Base-by-base conservation (phyloP, 2,797 vertebrate species). In the Chloroceryle inda region DNA sequence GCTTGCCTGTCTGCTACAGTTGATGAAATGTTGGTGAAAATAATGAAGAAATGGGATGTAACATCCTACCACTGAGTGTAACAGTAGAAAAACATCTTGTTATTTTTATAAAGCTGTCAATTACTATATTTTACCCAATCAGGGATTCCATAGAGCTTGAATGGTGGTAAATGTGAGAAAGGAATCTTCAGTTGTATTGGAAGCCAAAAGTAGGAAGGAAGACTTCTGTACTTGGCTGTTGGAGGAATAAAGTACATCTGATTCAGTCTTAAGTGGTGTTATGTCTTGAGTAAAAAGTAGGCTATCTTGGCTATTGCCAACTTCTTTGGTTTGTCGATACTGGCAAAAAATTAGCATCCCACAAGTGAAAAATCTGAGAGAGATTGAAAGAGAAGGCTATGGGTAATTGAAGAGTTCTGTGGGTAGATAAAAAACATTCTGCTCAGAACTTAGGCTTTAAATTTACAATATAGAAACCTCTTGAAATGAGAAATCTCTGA, bases 51-150 rank as follows among this genome's bases (percentile, higher is more conserved):
- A 47, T 31, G 15, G 29, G 33, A 71, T 75, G 14, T 56, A 64
- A 37, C 37, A 61, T 78, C 35, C 16, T 88, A 23, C 9, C 15
- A 17, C 20, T 67, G 20, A 3, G 2, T 56, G 11, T 56, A 61
- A 74, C 76, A 42, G 13, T 4, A 5, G 0, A 0, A 1, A 6
- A 20, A 21, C 16, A 24, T 38, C 15, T 29, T 86, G 37, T 24
- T 0, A 7, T 37, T 66, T 85, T 73, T 56, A 35, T 59, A 59
- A 61, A 71, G 20, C 20, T 63, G 7, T 67, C 26, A 44, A 3
- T 80, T 68, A 21, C 9, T 18, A 0, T 33, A 47, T 29, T 71
- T 77, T 78, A 71, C 74, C 49, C 24, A 13, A 0, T 73, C 33
- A 58, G 20, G 10, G 3, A 59, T 94, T 94, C 77, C n/a, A 3